Base-by-base conservation (phyloP, 2,113 vertebrate species). In the Danionella cerebrum region DNA sequence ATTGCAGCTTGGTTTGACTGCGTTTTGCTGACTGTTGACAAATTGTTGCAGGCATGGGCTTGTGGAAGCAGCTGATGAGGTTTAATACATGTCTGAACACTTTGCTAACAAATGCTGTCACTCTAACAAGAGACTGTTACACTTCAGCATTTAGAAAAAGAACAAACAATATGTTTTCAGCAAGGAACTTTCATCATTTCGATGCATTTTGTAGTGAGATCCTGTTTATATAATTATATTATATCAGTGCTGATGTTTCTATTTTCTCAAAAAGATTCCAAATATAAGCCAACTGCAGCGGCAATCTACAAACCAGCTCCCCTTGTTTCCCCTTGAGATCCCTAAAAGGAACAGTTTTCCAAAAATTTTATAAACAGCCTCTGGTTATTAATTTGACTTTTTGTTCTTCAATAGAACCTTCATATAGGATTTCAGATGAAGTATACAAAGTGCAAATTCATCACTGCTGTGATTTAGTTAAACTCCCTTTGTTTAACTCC, bases 1-100 rank as follows among this genome's bases (percentile, higher is more conserved):
- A 79, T 85, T 84, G 80, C 66, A 75, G 78, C 72, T 80, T 73
- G 54, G 72, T 78, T 73, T 85, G 82, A 84, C 77, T 69, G 81
- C 16, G 25, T 36, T 69, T 72, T 67, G 78, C 81, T 80, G 81
- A 75, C 77, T 77, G 74, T 79, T 79, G 81, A 85, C 78, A 64
- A 50, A 51, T 54, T 53, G 55, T 79, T 48, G 55, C 39, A 16
- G 69, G 42, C 54, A 25, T 67, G 42, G 36, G 67, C 41, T 33
- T 4, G 29, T 39, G 60, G 42, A 38, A 52, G 59, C 54, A 62
- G 54, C 42, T 67, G 71, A 63, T 36, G 59, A 63, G 59, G 18
- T 48, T 63, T 14, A 12, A 48, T 21, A 60, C 39, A 59, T 44
- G 39, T 33, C 22, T 6, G 25, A 62, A 47, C 25, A 11, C 11